phyloP scores from a whole-genome alignment of 1,140 invertebrate species.

The Tetragonula clypearis region DNA sequence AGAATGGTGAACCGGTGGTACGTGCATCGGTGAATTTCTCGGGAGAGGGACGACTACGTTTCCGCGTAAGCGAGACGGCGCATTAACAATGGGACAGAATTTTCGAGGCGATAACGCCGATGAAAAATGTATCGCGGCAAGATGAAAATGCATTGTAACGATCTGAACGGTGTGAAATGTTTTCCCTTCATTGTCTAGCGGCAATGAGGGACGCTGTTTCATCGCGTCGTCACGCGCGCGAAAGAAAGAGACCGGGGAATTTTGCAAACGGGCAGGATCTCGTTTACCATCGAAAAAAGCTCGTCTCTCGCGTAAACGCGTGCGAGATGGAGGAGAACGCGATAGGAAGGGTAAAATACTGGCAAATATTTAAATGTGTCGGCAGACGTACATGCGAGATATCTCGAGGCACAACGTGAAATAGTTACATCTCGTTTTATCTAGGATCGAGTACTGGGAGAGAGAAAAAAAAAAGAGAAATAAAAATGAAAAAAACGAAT shows the following conservation, averaged over 20 bases:
- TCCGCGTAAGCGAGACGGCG: conserved; percentile 17
- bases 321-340: not conserved
- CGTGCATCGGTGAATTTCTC: conserved; percentile 31
- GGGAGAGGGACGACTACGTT: conserved; percentile 1
- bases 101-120: conserved; percentile 46
- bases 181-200: conserved; percentile 30
- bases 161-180: conserved; percentile 11
- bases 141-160: conserved; percentile 53
- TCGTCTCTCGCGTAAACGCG: not conserved
- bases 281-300: conserved; percentile 24
- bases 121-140: conserved; percentile 52
- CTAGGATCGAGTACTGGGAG: not conserved
- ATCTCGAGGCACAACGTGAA: not conserved
- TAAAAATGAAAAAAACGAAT: not conserved
- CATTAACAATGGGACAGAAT: conserved; percentile 37
- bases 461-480: not conserved
- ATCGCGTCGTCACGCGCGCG: not conserved
- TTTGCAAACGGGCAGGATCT: not conserved
- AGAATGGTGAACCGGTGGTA: conserved; percentile 4
- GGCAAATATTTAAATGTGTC: conserved; percentile 38
- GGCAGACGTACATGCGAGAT: not conserved
- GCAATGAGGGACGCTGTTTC: not conserved
- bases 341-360: conserved; percentile 7
- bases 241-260: not conserved
- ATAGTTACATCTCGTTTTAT: not conserved